Conservation (phyloP, 2,888 invertebrate genomes). For the Fissipunctia ypsillon region DNA sequence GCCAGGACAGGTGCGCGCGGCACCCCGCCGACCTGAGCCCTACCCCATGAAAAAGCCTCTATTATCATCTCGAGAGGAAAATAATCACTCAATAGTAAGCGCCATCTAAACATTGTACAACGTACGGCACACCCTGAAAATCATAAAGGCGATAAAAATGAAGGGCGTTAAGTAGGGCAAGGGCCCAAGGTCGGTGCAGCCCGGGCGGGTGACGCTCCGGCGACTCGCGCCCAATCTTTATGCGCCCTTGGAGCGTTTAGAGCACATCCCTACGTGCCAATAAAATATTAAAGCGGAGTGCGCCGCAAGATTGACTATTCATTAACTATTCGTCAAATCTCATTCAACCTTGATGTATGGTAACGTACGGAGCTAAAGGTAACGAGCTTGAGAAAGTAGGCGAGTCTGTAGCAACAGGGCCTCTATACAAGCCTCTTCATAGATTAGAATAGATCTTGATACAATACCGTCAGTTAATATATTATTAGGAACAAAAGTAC, state of each 20-base stretch:
- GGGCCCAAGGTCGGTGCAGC: conserved; percentile 84
- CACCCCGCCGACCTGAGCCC: conserved; percentile 73
- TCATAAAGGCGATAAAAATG: conserved; percentile 59
- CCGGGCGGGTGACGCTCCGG: conserved; percentile 72
- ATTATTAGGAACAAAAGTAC: too few species aligned
- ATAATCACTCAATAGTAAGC: conserved; percentile 65
- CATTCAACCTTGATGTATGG: conserved; percentile 62
- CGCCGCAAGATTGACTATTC: conserved; percentile 68
- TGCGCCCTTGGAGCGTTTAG: conserved; percentile 77
- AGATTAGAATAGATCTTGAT: too few species aligned
- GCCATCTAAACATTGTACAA: conserved; percentile 44
- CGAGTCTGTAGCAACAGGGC: neutral
- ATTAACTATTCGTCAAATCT: conserved; percentile 67
- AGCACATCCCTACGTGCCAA: conserved; percentile 64
- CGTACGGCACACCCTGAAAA: conserved; percentile 49
- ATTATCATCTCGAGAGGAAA: conserved; percentile 67
- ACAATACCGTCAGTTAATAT: too few species aligned
- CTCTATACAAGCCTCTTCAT: too few species aligned
- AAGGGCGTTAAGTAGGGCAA: conserved; percentile 74
- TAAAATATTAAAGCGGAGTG: conserved; percentile 69
- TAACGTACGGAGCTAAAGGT: conserved; percentile 14
- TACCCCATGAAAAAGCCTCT: conserved; percentile 71
- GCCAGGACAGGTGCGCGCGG: conserved; percentile 81
- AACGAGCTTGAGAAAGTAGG: conserved; percentile 12
- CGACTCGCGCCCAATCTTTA: conserved; percentile 71